Base-by-base conservation (phyloP, 2,797 vertebrate species). In the Muscicapa comitata region DNA sequence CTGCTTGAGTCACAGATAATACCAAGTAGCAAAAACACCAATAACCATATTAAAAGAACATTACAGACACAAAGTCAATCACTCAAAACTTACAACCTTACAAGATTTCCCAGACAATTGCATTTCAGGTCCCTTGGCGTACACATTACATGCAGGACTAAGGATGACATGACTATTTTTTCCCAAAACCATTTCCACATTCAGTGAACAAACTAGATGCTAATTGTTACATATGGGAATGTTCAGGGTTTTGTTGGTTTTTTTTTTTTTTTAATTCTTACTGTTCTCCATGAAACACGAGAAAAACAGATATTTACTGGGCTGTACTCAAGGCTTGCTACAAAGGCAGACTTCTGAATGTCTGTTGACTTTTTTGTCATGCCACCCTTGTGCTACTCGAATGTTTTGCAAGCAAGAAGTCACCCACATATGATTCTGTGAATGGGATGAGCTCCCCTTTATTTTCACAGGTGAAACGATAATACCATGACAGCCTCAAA, bases 21-120 rank as follows among this genome's bases (percentile, higher is more conserved):
- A 47, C 67, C 31, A 81, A 75, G 66, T 31, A 86, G 88, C 53
- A 88, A 82, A 93, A 55, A 93, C 2, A 6, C 66, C 43, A 88
- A 86, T 87, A 88, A 88, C 51, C 33, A 31, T 58, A 91, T 72
- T 86, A 92, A 72, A 92, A 81, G 33, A 87, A 53, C 58, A 83
- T 88, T 86, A 93, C 25, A 76, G 80, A 82, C 61, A 84, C 50
- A 91, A 86, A 92, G 75, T 35, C 65, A 81, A 75, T 80, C 85
- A 50, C 37, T 92, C 84, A 81, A 92, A 94, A 86, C 70, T 66
- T 66, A 48, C 12, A 77, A 42, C 40, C 58, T 91, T 74, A 51
- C 72, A 75, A 90, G 81, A 86, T 75, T 86, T 80, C 62, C 23
- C 78, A 86, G 57, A 68, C 61, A 93, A 88, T 50, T 85, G 58